Percentiles rank a stretch among this genome's conserved stretches.
These are phyloP conservation scores for Caligus rogercresseyi DNA, from an alignment of 1,140 invertebrate genomes.

Conservation along the genomic window DNA sequence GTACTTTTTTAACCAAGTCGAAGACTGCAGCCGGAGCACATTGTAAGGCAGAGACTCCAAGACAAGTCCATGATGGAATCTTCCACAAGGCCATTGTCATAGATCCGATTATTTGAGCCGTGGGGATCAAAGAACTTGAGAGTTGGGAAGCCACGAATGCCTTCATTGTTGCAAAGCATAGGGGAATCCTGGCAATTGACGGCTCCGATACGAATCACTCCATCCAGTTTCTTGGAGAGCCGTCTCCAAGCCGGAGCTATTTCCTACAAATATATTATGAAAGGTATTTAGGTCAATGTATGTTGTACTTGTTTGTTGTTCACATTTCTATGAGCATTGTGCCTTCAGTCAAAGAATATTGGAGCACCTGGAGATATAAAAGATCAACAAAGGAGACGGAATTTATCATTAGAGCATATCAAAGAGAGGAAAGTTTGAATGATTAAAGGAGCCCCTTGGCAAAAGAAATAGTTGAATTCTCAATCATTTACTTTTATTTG, in stretches of 20 bases:
- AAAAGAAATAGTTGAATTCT: too few relatives aligned
- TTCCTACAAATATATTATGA: not conserved
- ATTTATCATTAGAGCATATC: too few relatives aligned
- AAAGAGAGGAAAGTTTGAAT: too few relatives aligned
- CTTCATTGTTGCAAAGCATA: constrained; percentile 43
- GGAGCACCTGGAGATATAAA: too few relatives aligned
- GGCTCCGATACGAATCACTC: constrained; percentile 51
- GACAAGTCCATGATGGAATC: not conserved
- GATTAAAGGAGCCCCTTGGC: too few relatives aligned
- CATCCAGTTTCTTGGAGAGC: constrained; percentile 49
- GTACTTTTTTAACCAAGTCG: not conserved
- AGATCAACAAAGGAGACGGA: too few relatives aligned
- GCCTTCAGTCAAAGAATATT: too few relatives aligned
- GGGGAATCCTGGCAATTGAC: constrained; percentile 63
- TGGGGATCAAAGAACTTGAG: constrained; percentile 38
- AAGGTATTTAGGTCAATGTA: not conserved
- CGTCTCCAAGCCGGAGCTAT: constrained; percentile 47
- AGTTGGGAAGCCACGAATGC: constrained; percentile 48
- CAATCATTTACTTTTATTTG: too few relatives aligned
- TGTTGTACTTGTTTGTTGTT: too few relatives aligned
- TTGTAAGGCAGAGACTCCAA: not conserved
- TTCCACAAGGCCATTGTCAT: not conserved
- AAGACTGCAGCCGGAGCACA: not conserved
- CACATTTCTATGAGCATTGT: too few relatives aligned
- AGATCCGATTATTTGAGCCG: constrained; percentile 9